Evolutionary conservation across 2,888 invertebrate species (phyloP).

Genomic region (Pemphredon lugubris): DNA sequence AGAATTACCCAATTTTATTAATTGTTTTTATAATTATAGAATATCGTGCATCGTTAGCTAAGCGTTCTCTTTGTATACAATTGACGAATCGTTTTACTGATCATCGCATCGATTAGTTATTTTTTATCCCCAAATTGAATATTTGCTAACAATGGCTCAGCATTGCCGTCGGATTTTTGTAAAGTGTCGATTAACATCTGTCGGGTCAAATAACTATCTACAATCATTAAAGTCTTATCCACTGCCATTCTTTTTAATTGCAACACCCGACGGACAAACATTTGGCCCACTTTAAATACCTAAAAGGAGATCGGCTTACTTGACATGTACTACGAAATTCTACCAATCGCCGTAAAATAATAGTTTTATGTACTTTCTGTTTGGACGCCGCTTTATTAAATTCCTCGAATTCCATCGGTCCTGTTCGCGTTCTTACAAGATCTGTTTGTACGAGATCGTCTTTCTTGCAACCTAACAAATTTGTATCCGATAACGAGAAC

Average conservation of each 20-base stretch:
- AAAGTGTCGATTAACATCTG: slow-evolving; percentile 81
- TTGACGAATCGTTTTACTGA: slow-evolving; percentile 87
- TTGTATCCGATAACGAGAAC: slow-evolving; percentile 87
- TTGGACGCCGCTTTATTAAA: slow-evolving; percentile 90
- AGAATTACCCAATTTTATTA: too few relatives aligned
- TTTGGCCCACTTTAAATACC: slow-evolving; percentile 89
- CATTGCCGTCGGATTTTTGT: slow-evolving; percentile 81
- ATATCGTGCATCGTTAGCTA: too few relatives aligned
- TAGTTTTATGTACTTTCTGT: slow-evolving; percentile 84
- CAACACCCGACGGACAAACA: slow-evolving; percentile 92
- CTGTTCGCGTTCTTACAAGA: slow-evolving; percentile 26
- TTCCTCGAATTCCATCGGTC: slow-evolving; percentile 88
- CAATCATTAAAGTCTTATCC: slow-evolving; percentile 92
- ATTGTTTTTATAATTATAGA: too few relatives aligned
- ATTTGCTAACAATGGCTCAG: slow-evolving; percentile 84
- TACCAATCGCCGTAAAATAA: too few relatives aligned
- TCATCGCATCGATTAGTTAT: slow-evolving; percentile 85
- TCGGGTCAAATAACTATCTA: slow-evolving; percentile 89
- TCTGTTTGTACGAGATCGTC: slow-evolving; percentile 79
- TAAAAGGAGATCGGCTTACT: slow-evolving; percentile 73
- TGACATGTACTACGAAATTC: background rate
- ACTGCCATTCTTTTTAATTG: slow-evolving; percentile 93
- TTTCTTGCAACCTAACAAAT: slow-evolving; percentile 84
- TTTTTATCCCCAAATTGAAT: slow-evolving; percentile 84
- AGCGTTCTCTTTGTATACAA: slow-evolving; percentile 82